These are phyloP conservation scores for Plusia festucae DNA, from an alignment of 2,888 invertebrate species.

Conservation along the genomic window DNA sequence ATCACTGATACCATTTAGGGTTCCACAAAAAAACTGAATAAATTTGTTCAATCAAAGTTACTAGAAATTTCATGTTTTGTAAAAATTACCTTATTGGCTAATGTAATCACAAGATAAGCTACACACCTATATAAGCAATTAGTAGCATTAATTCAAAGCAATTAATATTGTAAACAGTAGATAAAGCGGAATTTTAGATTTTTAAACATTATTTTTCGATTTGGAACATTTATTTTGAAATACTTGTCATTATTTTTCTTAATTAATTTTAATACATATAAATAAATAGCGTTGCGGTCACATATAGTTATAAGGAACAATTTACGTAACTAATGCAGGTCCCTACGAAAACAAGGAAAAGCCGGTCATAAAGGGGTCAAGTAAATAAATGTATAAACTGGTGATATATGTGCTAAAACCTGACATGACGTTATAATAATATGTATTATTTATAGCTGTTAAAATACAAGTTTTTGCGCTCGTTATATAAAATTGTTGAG, in stretches of 20 bases:
- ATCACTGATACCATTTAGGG: background rate
- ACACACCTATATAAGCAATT: too few relatives aligned
- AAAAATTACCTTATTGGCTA: too few relatives aligned
- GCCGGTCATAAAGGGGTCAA: constrained; percentile 28
- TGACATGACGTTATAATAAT: too few relatives aligned
- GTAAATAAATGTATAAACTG: constrained; percentile 39
- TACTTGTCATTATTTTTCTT: too few relatives aligned
- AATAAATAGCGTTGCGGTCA: constrained; percentile 11
- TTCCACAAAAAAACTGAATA: background rate
- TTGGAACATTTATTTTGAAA: too few relatives aligned
- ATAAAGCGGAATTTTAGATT: too few relatives aligned
- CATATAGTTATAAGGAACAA: constrained; percentile 14
- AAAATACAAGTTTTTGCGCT: constrained; percentile 51
- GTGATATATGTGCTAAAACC: constrained; percentile 31
- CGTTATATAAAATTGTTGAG: constrained; percentile 65
- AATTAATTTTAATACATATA: background rate
- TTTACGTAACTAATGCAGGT: constrained; percentile 22
- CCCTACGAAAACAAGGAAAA: constrained; percentile 20
- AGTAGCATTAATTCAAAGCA: background rate
- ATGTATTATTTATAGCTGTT: constrained; percentile 37
- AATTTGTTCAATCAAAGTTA: background rate
- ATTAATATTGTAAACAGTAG: too few relatives aligned
- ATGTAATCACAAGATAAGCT: too few relatives aligned
- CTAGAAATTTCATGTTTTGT: background rate
- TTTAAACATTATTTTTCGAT: too few relatives aligned